A percentile compares a stretch with the other conserved stretches of the same genome.
Evolutionary conservation across 2,797 vertebrate species (phyloP).

Genomic region (Rhinogobio ventralis): DNA sequence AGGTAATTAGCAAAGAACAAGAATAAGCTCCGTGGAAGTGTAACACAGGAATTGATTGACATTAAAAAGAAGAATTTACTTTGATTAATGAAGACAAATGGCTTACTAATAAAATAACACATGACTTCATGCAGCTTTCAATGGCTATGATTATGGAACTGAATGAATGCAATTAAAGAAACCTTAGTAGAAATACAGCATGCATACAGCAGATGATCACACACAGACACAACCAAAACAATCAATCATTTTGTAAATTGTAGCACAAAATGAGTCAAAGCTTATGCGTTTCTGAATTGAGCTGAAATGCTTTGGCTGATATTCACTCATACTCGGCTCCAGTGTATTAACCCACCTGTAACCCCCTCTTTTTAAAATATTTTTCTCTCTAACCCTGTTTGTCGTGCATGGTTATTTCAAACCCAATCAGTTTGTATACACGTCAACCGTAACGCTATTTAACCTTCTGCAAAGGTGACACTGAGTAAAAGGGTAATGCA

Average conservation of each 20-base stretch:
- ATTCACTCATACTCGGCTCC: background rate
- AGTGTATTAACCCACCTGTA: conserved; percentile 18
- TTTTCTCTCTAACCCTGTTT: background rate
- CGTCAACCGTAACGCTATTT: conserved; percentile 30
- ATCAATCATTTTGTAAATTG: background rate
- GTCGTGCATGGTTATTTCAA: conserved; percentile 12
- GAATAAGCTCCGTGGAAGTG: background rate
- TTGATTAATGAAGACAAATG: conserved; percentile 40
- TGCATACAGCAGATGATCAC: background rate
- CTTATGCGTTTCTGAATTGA: background rate
- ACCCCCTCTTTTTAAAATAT: conserved; percentile 1
- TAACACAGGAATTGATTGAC: conserved; percentile 22
- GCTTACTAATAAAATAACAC: conserved; percentile 25
- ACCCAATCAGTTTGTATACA: conserved; percentile 35
- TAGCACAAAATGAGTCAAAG: conserved; percentile 3
- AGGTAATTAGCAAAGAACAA: background rate
- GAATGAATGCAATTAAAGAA: background rate
- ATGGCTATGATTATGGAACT: background rate
- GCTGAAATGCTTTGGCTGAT: background rate
- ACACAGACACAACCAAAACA: background rate
- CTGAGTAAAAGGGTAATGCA: background rate
- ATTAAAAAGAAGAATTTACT: conserved; percentile 28
- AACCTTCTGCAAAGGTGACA: conserved; percentile 42
- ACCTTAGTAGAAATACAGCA: background rate
- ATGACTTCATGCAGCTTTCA: background rate